Evolutionary conservation across 1,140 invertebrate genomes (phyloP).

Genomic region (Colletes latitarsis): DNA sequence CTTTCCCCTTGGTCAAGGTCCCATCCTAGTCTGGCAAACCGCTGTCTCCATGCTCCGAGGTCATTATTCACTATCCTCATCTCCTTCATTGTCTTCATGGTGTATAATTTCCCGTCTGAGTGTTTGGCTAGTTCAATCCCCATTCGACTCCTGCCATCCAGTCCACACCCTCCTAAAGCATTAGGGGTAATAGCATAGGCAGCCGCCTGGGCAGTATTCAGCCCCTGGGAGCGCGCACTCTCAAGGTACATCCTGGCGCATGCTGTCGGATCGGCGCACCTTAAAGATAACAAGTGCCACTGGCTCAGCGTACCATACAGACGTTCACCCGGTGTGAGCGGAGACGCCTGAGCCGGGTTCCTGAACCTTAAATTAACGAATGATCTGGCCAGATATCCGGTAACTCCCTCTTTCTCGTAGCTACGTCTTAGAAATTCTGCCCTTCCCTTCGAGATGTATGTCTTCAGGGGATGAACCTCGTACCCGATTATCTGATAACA

Average conservation of each 20-base stretch:
- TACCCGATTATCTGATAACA: background rate
- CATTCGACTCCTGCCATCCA: too few relatives aligned
- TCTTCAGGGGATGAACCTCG: slow-evolving; percentile 2
- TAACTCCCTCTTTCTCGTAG: background rate
- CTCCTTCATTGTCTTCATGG: too few relatives aligned
- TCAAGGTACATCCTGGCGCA: background rate
- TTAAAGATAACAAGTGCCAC: background rate
- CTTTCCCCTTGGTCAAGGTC: too few relatives aligned
- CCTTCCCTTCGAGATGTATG: background rate
- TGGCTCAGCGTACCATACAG: background rate
- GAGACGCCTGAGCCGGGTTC: background rate
- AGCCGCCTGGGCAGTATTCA: background rate
- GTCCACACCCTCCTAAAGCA: too few relatives aligned
- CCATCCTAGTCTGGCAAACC: too few relatives aligned
- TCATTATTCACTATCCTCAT: too few relatives aligned
- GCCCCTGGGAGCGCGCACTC: background rate
- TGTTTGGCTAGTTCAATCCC: too few relatives aligned
- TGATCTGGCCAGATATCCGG: background rate
- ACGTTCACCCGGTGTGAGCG: background rate
- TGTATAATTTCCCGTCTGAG: too few relatives aligned
- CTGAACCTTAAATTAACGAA: background rate
- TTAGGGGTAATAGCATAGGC: too few relatives aligned
- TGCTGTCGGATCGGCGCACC: background rate
- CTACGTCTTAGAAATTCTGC: background rate
- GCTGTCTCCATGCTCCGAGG: too few relatives aligned